Evolutionary conservation across 2,888 invertebrate genomes (phyloP).

Genomic region (Nephrotoma flavescens): DNA sequence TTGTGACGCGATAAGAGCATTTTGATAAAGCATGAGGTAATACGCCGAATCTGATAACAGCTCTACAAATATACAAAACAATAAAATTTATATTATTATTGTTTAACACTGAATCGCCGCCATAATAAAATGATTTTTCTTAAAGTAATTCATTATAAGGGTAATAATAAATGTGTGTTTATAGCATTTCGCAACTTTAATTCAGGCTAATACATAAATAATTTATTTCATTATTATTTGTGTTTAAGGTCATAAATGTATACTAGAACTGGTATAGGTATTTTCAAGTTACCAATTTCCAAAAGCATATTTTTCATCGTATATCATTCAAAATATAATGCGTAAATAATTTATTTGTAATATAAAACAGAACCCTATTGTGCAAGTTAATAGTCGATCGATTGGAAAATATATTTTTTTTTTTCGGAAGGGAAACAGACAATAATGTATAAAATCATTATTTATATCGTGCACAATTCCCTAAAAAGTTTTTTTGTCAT

Average conservation of each 20-base stretch:
- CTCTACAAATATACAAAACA: background rate
- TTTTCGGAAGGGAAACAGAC: background rate
- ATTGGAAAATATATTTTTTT: background rate
- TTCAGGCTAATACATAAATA: background rate
- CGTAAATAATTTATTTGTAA: background rate
- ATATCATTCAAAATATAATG: background rate
- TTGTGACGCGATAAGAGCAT: background rate
- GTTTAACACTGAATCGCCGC: background rate
- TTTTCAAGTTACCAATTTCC: too few relatives aligned
- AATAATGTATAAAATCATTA: background rate
- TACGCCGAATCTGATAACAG: background rate
- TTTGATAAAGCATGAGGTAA: background rate
- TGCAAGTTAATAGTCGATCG: background rate
- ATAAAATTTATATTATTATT: background rate
- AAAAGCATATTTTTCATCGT: too few relatives aligned
- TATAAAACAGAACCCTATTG: background rate
- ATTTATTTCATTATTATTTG: background rate
- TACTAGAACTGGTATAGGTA: too few relatives aligned
- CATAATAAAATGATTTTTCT: background rate
- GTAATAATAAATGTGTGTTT: background rate
- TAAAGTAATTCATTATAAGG: background rate
- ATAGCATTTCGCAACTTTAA: background rate
- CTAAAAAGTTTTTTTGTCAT: background rate
- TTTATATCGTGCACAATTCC: background rate
- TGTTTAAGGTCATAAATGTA: background rate